Base-by-base conservation (phyloP, 53 echinoderm and acorn worm genomes). In the Temnopleurus reevesii region DNA sequence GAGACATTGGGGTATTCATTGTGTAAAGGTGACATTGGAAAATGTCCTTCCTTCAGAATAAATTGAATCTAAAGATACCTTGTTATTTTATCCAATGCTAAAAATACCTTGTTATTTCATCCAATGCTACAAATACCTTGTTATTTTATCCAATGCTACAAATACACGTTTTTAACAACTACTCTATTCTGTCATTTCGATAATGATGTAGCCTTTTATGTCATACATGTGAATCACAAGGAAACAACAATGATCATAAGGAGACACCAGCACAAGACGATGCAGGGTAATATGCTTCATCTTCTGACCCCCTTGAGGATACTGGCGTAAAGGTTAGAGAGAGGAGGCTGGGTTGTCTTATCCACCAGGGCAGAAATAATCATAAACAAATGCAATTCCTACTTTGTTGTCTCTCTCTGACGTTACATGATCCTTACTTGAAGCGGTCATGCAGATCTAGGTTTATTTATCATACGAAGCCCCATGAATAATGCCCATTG, bases 311-410 rank as follows among this genome's bases (percentile, higher is more conserved):
- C 66, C 8, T 38, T 35, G 66, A 41, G 66, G 21, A 19, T 21
- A 8, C 19, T 19, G 4, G 15, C 18, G 18, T n/a, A 66, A 66
- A 77, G 79, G 49, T 77, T 46, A 49, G 49, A 27, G 28, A 47
- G 26, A 24, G 15, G 26, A 25, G 9, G 46, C 17, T 15, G 27
- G 3, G 27, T 12, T 8, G 26, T 45, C 49, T 5, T 77, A 28
- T 77, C 49, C 45, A 49, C 49, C 7, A 19, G 46, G 41, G 49
- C 79, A 77, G 79, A 77, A 47, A 77, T 49, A 77, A 47, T 77
- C 26, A 77, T 46, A 77, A 77, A 26, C 77, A 77, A 77, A 77
- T 49, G 28, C 49, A 27, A 27, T 46, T 49, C 25, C 79, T 77
- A 12, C 79, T 77, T 26, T 46, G 25, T 44, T 25, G 12, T 44